These are phyloP conservation scores for Xenopus tropicalis DNA, from an alignment of 2,113 vertebrate species.

Conservation along the genomic window DNA sequence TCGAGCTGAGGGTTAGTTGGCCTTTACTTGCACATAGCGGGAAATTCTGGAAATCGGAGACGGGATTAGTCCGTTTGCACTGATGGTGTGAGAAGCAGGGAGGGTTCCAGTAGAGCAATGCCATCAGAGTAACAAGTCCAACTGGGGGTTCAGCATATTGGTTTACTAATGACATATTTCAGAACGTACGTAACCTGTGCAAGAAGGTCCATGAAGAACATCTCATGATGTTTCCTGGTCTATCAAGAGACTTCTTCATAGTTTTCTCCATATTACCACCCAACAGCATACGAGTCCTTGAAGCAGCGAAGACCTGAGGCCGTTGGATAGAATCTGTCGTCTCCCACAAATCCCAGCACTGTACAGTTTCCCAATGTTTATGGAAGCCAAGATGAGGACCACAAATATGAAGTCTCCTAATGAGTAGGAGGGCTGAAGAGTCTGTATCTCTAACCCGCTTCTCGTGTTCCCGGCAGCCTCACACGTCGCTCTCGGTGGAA, in stretches of 20 bases:
- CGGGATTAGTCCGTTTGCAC: too few species aligned
- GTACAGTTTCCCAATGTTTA: conserved; percentile 20
- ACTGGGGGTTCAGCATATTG: too few species aligned
- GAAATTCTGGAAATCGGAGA: conserved; percentile 7
- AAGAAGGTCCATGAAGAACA: too few species aligned
- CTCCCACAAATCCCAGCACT: neutral
- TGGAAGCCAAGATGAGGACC: conserved; percentile 1
- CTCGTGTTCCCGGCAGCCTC: conserved; percentile 50
- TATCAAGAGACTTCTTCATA: too few species aligned
- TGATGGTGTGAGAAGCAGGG: too few species aligned
- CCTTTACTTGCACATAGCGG: neutral
- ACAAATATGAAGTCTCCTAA: conserved; percentile 16
- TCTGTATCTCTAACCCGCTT: neutral
- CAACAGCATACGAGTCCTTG: neutral
- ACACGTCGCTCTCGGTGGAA: conserved; percentile 91
- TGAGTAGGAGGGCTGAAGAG: conserved; percentile 6
- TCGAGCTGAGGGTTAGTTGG: conserved; percentile 55
- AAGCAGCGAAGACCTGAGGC: conserved; percentile 16
- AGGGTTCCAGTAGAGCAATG: too few species aligned
- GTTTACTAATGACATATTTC: too few species aligned
- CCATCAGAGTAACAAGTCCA: too few species aligned
- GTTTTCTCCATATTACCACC: too few species aligned
- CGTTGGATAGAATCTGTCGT: neutral
- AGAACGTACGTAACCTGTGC: too few species aligned
- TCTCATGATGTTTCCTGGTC: too few species aligned